Base-by-base conservation (phyloP, 1,140 invertebrate genomes). In the Meloidogyne exigua region DNA sequence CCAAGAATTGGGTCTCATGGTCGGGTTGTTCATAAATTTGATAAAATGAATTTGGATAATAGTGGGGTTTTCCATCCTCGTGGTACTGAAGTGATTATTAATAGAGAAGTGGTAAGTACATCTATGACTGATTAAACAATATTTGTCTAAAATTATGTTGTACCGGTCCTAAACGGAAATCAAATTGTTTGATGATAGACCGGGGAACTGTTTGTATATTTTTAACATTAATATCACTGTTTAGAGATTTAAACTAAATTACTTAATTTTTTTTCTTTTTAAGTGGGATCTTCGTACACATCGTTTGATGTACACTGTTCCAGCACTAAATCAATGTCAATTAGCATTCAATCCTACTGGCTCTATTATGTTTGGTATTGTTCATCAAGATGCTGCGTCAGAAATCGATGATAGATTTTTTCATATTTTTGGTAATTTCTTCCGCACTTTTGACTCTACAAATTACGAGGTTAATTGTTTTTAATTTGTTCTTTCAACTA, bases 11-110 rank as follows among this genome's bases (percentile, higher is more conserved):
- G 92, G 3, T 87, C 88, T 72, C 79, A 42, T 36, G 49, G 62
- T 26, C 21, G 70, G 28, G 65, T 84, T 83, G 93, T 97, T 67
- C 95, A 98, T 88, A 98, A 98, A 86, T 95, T 99, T 85, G 96
- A 98, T 89, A 98, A 98, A 88, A 90, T 98, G 25, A 97, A 98
- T 89, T 92, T 95, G 85, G 92, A 92, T 49, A 91, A 96, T 25
- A 96, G 93, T 85, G 96, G 96, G 0, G 92, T 95, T 1, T 99
- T 99, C 87, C 95, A 98, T 91, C 95, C 96, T 0, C 96, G 95
- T 88, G 95, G 95, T 0, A 90, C 64, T 25, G 83, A 85, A 80
- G 85, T 90, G 81, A 90, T 91, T 76, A 90, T 90, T 70, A 91
- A 91, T 78, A 89, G 90, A 26, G 90, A 91, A 88, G 89, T 91